phyloP scores from a whole-genome alignment of 2,113 vertebrate genomes.

The Ctenomys sociabilis region DNA sequence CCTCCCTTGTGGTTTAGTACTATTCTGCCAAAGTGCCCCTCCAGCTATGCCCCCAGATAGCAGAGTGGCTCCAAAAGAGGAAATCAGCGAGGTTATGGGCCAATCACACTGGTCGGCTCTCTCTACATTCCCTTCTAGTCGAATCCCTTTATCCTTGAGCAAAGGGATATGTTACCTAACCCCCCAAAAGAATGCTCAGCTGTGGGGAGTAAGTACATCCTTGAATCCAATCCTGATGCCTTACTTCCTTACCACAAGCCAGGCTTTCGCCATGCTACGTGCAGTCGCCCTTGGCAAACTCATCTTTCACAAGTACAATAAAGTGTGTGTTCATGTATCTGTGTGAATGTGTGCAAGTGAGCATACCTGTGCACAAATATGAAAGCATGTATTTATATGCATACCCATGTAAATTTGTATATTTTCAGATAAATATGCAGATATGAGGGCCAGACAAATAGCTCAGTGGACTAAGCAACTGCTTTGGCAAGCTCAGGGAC shows the following conservation, averaged over 20 bases:
- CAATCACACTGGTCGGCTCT: background rate
- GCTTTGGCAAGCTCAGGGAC: no score
- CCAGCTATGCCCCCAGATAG: background rate
- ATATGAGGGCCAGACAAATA: background rate
- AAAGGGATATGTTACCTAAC: background rate
- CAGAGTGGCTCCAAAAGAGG: background rate
- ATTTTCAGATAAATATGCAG: background rate
- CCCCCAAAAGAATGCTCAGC: background rate
- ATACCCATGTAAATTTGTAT: no score
- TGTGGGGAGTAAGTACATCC: background rate
- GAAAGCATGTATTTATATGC: background rate
- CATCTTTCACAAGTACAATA: background rate
- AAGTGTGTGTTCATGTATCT: background rate
- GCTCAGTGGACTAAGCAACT: no score
- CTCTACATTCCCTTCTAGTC: background rate
- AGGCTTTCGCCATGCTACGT: background rate
- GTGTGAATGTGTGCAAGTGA: no score
- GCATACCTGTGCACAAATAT: no score
- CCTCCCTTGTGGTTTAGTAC: background rate
- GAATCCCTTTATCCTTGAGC: background rate
- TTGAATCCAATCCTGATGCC: background rate
- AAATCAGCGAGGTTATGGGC: background rate
- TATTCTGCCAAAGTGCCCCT: fast-evolving
- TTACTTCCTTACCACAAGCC: background rate
- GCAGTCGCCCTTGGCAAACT: background rate